Base-by-base conservation (phyloP, 2,888 invertebrate species). In the Julus scandinavius region DNA sequence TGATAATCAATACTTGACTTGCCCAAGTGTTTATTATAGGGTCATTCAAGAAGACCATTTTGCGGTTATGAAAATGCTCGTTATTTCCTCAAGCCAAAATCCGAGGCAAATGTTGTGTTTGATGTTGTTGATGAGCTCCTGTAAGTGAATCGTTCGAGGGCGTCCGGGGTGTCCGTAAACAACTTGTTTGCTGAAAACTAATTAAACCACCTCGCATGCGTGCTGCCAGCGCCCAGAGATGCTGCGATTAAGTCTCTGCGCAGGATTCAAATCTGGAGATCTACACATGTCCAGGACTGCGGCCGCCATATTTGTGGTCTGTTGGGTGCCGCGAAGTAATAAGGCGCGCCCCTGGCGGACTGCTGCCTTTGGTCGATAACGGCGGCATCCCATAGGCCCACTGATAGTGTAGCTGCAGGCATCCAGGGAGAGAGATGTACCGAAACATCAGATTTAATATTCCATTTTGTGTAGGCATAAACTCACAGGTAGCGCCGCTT, bases 131-230 rank as follows among this genome's bases (percentile, higher is more conserved):
- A 72, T 72, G 58, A 1, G 17, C 58, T 17, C 58, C 58, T n/a
- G 0, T 2, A 5, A 17, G 58, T 17, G 58, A 17, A n/a, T 58
- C n/a, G 58, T 58, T 58, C 45, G 58, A 17, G 58, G 58, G 58
- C 58, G 58, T 58, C 17, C 63, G 63, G 58, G 58, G 58, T 17
- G 58, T 58, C 17, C 63, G 63, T 20, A 11, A 20, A 72, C 63
- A 72, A 72, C 63, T 72, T 72, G 63, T 72, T 72, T 20, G 63
- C 63, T 20, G 63, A 72, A 72, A 72, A 72, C 63, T 72, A 72
- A 72, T 72, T 72, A 72, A 72, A 20, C 20, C 63, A 20, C 63
- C 63, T 72, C 29, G 63, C 63, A 20, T 72, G 63, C 63, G 20
- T 72, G 63, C 63, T 72, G 63, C 58, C 58, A 58, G 15, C 58